Percentiles rank a stretch among this genome's conserved stretches.
phyloP scores from a whole-genome alignment of 2,888 invertebrate genomes.

The Flexamia atlantica region DNA sequence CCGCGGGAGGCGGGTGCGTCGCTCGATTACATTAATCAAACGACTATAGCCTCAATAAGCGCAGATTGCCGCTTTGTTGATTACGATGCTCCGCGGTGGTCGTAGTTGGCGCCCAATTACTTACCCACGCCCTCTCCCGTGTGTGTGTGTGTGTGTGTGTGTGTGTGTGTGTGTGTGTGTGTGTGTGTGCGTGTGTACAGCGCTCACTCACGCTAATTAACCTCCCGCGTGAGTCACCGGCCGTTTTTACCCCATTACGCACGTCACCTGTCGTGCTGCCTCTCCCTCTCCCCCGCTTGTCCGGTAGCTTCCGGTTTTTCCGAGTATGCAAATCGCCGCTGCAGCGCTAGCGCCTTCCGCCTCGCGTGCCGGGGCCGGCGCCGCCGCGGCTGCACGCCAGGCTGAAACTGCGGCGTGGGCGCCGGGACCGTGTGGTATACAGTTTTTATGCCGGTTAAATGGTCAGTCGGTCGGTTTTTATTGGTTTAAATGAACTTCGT shows the following conservation, averaged over 20 bases:
- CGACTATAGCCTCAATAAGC: constrained; percentile 40
- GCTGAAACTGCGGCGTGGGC: constrained; percentile 1
- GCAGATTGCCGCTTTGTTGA: constrained; percentile 45
- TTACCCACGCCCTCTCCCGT: constrained; percentile 15
- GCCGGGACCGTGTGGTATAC: too few relatives aligned
- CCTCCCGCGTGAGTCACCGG: constrained; percentile 48
- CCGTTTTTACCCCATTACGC: constrained; percentile 52
- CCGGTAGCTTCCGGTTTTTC: constrained; percentile 49
- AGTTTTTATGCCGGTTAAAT: too few relatives aligned
- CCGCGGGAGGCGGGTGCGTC: constrained; percentile 13
- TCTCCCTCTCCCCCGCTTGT: not conserved
- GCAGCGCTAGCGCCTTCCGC: constrained; percentile 38
- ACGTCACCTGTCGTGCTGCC: constrained; percentile 40
- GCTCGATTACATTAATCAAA: constrained; percentile 41
- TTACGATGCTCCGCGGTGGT: constrained; percentile 5
- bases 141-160: constrained; percentile 7
- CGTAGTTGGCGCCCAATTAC: not conserved
- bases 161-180: not conserved
- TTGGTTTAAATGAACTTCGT: too few relatives aligned
- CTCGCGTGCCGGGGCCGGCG: constrained; percentile 15
- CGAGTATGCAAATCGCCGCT: constrained; percentile 35
- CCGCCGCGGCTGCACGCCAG: constrained; percentile 13
- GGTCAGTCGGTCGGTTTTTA: too few relatives aligned
- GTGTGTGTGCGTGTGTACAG: constrained; percentile 18
- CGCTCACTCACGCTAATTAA: constrained; percentile 14